Percentiles rank a stretch among this genome's conserved stretches.
These are phyloP conservation scores for Odontocolon sp. DNA, from an alignment of 2,888 invertebrate genomes.

Conservation along the genomic window DNA sequence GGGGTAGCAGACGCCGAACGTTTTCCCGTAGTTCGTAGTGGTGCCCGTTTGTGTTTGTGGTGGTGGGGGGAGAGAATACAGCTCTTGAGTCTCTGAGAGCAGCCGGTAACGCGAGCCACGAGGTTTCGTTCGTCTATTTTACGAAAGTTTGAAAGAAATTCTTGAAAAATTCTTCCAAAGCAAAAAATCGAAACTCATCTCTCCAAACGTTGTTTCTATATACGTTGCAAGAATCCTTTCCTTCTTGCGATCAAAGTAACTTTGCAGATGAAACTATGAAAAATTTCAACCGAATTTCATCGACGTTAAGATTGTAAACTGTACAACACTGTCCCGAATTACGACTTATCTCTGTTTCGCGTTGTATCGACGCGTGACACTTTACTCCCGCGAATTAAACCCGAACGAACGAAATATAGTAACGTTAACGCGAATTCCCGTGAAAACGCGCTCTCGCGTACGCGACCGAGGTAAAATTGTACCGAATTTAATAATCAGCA, in stretches of 20 bases:
- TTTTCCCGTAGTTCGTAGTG: conserved; percentile 18
- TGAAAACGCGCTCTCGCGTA: conserved; percentile 1
- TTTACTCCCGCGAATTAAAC: neutral
- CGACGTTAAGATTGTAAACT: neutral
- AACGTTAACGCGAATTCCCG: conserved; percentile 23
- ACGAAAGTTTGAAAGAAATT: neutral
- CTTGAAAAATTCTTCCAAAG: neutral
- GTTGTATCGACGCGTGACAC: neutral
- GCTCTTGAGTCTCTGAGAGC: neutral
- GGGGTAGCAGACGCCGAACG: conserved; percentile 11
- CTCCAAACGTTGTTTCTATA: no score
- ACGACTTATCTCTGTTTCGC: neutral
- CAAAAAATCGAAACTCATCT: neutral
- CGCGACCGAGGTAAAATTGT: neutral
- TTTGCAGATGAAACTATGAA: no score
- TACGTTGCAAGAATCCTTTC: no score
- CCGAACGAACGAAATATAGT: neutral
- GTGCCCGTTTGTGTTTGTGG: neutral
- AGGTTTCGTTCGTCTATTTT: conserved; percentile 5
- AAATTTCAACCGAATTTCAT: neutral
- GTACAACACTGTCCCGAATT: neutral
- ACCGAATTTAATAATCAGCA: no score
- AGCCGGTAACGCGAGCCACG: conserved; percentile 28
- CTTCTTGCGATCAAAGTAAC: no score
- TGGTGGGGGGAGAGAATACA: conserved; percentile 13